A percentile compares a stretch with the other conserved stretches of the same genome.
Evolutionary conservation across 1,140 invertebrate species (phyloP).

Genomic region (Stegodyphus dumicola): DNA sequence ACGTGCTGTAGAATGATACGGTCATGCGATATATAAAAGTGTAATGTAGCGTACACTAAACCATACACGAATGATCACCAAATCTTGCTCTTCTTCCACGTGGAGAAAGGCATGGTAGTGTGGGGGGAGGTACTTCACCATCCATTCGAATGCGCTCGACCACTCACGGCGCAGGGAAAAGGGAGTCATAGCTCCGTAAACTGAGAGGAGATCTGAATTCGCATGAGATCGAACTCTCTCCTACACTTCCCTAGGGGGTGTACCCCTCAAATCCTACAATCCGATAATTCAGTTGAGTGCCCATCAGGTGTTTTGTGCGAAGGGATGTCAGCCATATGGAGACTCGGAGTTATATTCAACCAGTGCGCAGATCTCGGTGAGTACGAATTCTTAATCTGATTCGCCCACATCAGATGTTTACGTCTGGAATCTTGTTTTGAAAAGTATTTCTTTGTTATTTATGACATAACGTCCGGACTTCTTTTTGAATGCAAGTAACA

Average conservation of each 20-base stretch:
- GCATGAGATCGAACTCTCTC: background rate
- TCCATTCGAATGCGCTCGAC: background rate
- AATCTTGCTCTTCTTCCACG: too few relatives aligned
- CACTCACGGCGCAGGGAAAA: constrained; percentile 26
- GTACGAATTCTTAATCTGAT: too few relatives aligned
- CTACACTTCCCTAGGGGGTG: background rate
- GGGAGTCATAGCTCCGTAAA: background rate
- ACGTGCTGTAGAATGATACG: too few relatives aligned
- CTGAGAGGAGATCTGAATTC: background rate
- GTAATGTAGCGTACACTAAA: too few relatives aligned
- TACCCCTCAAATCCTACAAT: background rate
- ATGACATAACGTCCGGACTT: too few relatives aligned
- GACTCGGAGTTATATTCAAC: background rate
- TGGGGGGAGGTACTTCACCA: background rate
- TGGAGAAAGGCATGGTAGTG: background rate
- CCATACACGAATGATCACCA: too few relatives aligned
- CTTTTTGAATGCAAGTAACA: too few relatives aligned
- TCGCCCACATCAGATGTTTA: too few relatives aligned
- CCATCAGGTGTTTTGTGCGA: background rate
- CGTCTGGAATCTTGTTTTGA: too few relatives aligned
- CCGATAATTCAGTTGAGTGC: background rate
- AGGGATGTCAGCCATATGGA: constrained; percentile 22
- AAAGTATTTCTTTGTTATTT: too few relatives aligned
- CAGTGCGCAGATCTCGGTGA: too few relatives aligned
- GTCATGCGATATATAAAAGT: too few relatives aligned